Evolutionary conservation across 2,888 invertebrate species (phyloP), one percentile per base, ranked within the genome.

Genomic region (Callinectes sapidus): DNA sequence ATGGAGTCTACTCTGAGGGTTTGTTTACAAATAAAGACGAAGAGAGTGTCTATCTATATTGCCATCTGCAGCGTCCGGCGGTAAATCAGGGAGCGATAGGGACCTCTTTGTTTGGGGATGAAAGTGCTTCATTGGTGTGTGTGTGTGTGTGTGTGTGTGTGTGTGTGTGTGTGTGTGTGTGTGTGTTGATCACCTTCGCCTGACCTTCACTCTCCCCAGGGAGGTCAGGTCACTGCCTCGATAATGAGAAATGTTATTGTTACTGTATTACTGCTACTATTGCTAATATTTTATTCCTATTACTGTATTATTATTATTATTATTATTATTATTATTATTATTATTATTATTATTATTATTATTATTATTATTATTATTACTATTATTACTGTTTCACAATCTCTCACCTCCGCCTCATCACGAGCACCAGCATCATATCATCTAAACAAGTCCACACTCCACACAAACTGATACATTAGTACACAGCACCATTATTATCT

Each of bases 101-200:
- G 71, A 35, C 32, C 16, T 14, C 35, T 13, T 35, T 81, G 81
- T 81, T 32, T 81, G 81, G 81, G 81, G 81, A 81, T 32, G 81
- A n/a, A n/a, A n/a, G 81, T 81, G 81, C n/a, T 10, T 32, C n/a
- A n/a, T 81, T 10, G 13, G 81, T 35, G 81, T 81, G 81, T 81
- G 81, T 81, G 81, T 81, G 77, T 81, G 77, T 81, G 77, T 81
- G 77, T 81, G 77, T 81, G 77, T 81, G 77, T 81, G 77, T 81
- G 77, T 81, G 77, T 81, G 77, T 81, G 77, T 81, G 77, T 81
- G 77, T 81, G 77, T 81, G 81, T 81, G 81, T 81, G 81, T 81
- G 81, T 81, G 81, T 81, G 81, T 81, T 35, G 28, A 28, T 81
- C 16, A 81, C 81, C 81, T 35, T 35, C 16, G 3, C 14, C 32